These are phyloP conservation scores for Trissolcus japonicus DNA, from an alignment of 2,888 invertebrate species.

Conservation along the genomic window DNA sequence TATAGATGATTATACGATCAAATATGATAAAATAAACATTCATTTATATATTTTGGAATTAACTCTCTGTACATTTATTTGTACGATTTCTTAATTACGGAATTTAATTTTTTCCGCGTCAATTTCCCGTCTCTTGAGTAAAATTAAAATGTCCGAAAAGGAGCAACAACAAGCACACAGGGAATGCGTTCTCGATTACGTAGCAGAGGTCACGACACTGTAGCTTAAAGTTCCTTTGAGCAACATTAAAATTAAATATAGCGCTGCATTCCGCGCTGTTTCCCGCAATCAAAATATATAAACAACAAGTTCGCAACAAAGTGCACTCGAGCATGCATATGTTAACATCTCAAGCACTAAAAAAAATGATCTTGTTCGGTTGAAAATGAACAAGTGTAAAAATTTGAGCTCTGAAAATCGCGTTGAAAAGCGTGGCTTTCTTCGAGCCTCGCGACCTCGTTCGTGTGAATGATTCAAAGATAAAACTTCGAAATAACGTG, in stretches of 20 bases:
- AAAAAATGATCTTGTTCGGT: not conserved
- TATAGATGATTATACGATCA: too few relatives aligned
- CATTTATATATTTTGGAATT: slow-evolving; percentile 14
- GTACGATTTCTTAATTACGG: slow-evolving; percentile 36
- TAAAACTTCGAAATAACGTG: slow-evolving; percentile 29
- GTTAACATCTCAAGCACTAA: slow-evolving; percentile 14
- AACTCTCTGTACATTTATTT: slow-evolving; percentile 17
- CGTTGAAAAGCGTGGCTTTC: slow-evolving; percentile 2
- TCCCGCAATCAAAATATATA: slow-evolving; percentile 22
- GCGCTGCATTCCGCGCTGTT: slow-evolving; percentile 23
- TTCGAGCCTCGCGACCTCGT: not conserved
- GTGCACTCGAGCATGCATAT: slow-evolving; percentile 13
- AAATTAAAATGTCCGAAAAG: slow-evolving; percentile 50
- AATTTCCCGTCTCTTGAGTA: slow-evolving; percentile 43
- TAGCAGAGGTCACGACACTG: slow-evolving; percentile 36
- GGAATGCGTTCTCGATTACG: slow-evolving; percentile 48
- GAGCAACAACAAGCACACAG: slow-evolving; percentile 17
- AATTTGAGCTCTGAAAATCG: not conserved
- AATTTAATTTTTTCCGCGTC: slow-evolving; percentile 39
- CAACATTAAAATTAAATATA: slow-evolving; percentile 42
- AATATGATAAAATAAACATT: too few relatives aligned
- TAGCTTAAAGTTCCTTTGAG: slow-evolving; percentile 45
- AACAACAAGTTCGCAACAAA: slow-evolving; percentile 33
- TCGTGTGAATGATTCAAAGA: slow-evolving; percentile 23
- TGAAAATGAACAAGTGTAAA: not conserved